Percentiles rank a stretch among this genome's conserved stretches.
These are phyloP conservation scores for Coryphaenoides rupestris DNA, from an alignment of 2,113 vertebrate genomes.

Conservation along the genomic window DNA sequence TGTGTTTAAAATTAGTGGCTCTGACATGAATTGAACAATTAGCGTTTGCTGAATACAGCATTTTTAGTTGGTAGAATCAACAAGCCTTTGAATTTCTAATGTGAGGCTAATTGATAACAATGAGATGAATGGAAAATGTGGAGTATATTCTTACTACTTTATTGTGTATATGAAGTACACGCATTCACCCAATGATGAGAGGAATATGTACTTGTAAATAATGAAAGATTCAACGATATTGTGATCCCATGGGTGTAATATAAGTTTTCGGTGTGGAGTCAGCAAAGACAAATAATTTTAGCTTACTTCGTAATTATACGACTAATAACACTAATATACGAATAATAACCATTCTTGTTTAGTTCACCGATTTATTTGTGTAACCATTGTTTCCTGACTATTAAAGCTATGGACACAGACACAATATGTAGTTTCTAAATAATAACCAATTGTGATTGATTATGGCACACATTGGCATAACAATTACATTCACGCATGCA, in stretches of 20 bases:
- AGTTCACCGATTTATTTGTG: too few relatives aligned
- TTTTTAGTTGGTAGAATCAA: conserved; percentile 33
- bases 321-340: too few relatives aligned
- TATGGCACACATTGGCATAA: too few relatives aligned
- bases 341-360: too few relatives aligned
- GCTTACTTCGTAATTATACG: too few relatives aligned
- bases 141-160: conserved; percentile 57
- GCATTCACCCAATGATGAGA: too few relatives aligned
- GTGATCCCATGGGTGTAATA: conserved; percentile 56
- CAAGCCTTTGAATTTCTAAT: conserved; percentile 61
- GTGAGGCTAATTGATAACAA: conserved; percentile 67
- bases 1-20: conserved; percentile 31
- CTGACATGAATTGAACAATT: conserved; percentile 25
- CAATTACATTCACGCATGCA: too few relatives aligned
- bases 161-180: conserved; percentile 33
- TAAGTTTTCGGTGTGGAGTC: conserved; percentile 11
- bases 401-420: conserved; percentile 2
- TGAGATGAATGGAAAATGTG: conserved; percentile 49
- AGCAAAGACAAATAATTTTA: too few relatives aligned
- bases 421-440: conserved; percentile 11
- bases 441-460: too few relatives aligned
- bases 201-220: conserved; percentile 26
- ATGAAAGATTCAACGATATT: conserved; percentile 59
- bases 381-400: too few relatives aligned
- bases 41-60: conserved; percentile 30